Evolutionary conservation across 2,113 vertebrate genomes (phyloP).

Genomic region (Theristicus caerulescens): DNA sequence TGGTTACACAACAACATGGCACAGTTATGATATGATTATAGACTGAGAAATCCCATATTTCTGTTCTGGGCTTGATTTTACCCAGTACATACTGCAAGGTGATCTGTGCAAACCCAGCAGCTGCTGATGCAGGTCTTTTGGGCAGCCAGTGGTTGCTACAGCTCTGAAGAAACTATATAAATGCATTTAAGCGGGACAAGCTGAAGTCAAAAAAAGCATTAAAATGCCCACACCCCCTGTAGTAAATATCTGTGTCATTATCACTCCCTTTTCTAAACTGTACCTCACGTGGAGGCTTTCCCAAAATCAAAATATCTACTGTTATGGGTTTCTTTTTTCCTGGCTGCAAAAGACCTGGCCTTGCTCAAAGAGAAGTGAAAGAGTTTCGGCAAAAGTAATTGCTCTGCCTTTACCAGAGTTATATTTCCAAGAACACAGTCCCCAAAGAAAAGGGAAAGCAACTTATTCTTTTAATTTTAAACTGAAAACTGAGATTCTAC

Average conservation of each 20-base stretch:
- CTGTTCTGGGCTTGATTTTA: not conserved
- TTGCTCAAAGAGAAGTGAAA: not conserved
- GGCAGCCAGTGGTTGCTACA: not conserved
- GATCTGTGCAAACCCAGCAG: not conserved
- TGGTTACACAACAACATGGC: not conserved
- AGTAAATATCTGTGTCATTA: not conserved
- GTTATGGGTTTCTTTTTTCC: not conserved
- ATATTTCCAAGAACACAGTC: not conserved
- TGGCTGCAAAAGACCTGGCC: not conserved
- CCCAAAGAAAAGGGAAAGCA: not conserved
- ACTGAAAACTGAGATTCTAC: slow-evolving; percentile 22
- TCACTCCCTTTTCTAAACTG: not conserved
- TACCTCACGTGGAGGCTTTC: not conserved
- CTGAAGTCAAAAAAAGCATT: not conserved
- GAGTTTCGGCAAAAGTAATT: not conserved
- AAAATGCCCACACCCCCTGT: not conserved
- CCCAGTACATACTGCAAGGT: not conserved
- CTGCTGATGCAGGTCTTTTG: not conserved
- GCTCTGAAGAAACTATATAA: not conserved
- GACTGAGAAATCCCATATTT: not conserved
- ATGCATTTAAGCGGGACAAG: not conserved
- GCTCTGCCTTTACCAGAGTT: not conserved
- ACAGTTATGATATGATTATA: not conserved
- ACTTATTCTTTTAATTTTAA: slow-evolving; percentile 11
- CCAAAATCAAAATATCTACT: not conserved